Percentiles rank a stretch among this genome's conserved stretches.
phyloP scores from a whole-genome alignment of 2,113 vertebrate genomes.

The Terrapene triunguis region DNA sequence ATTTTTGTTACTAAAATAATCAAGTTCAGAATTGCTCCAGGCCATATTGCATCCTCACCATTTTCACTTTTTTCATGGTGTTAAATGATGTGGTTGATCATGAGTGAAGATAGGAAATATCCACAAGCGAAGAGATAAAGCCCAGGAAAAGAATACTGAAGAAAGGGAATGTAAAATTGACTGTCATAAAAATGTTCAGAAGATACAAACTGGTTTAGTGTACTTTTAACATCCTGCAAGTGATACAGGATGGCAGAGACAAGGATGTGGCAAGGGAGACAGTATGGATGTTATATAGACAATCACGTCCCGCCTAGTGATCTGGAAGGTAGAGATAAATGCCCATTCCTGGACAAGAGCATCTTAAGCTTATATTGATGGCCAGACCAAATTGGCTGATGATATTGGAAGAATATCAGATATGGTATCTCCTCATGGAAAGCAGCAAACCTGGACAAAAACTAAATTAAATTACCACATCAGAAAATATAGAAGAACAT shows the following conservation, averaged over 20 bases:
- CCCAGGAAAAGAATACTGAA: background rate
- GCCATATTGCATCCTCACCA: background rate
- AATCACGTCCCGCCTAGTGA: background rate
- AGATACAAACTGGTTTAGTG: background rate
- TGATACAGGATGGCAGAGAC: background rate
- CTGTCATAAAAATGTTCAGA: background rate
- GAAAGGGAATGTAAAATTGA: background rate
- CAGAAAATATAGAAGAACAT: background rate
- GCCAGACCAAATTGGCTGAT: background rate
- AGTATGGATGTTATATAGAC: background rate
- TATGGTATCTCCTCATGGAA: background rate
- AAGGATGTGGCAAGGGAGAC: background rate
- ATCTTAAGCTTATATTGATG: background rate
- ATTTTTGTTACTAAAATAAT: background rate
- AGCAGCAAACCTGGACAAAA: background rate
- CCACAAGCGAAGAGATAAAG: background rate
- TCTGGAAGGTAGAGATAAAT: background rate
- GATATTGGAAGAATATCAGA: background rate
- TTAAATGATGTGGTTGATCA: background rate
- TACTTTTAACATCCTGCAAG: slow-evolving; percentile 3
- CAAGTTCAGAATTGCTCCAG: background rate
- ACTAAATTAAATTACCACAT: background rate
- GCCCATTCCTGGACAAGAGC: background rate
- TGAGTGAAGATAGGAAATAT: background rate
- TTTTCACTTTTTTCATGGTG: background rate